Conservation (phyloP, 1,140 invertebrate species). For the Amphibalanus amphitrite region DNA sequence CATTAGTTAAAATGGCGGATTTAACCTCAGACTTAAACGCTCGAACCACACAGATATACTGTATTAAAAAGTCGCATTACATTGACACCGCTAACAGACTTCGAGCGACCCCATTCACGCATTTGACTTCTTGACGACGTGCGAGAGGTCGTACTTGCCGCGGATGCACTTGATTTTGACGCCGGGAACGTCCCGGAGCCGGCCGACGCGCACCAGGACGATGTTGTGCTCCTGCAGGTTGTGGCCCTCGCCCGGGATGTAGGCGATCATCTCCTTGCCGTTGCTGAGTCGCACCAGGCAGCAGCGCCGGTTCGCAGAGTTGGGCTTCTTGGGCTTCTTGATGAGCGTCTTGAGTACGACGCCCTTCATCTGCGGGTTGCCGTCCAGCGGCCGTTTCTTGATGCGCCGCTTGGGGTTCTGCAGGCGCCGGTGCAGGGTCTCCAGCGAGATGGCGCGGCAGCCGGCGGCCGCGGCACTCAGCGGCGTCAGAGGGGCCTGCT, state of each 20-base stretch:
- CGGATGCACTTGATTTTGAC: slow-evolving; percentile 88
- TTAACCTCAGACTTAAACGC: too few species aligned
- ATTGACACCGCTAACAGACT: too few species aligned
- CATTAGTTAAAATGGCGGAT: too few species aligned
- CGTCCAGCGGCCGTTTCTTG: slow-evolving; percentile 45
- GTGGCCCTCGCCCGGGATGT: slow-evolving; percentile 90
- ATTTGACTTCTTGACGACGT: slow-evolving; percentile 47
- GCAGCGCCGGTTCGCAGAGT: slow-evolving; percentile 96
- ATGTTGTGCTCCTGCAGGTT: slow-evolving; percentile 70
- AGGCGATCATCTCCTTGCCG: slow-evolving; percentile 60
- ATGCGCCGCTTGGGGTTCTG: slow-evolving; percentile 17
- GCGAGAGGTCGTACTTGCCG: slow-evolving; percentile 80
- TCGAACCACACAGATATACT: too few species aligned
- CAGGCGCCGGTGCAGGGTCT: background rate
- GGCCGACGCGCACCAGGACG: slow-evolving; percentile 64
- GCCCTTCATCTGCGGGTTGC: slow-evolving; percentile 63
- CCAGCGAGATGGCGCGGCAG: background rate
- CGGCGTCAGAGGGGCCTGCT: too few species aligned
- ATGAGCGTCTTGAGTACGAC: slow-evolving; percentile 75
- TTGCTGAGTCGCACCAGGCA: slow-evolving; percentile 73
- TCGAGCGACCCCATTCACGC: background rate
- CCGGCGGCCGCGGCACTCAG: too few species aligned
- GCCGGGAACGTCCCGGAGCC: slow-evolving; percentile 77
- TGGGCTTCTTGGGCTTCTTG: slow-evolving; percentile 96
- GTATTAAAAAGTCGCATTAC: too few species aligned